A percentile compares a stretch with the other conserved stretches of the same genome.
These are phyloP conservation scores for Caenorhabditis sinica DNA, from an alignment of 2,888 invertebrate genomes.

Conservation along the genomic window DNA sequence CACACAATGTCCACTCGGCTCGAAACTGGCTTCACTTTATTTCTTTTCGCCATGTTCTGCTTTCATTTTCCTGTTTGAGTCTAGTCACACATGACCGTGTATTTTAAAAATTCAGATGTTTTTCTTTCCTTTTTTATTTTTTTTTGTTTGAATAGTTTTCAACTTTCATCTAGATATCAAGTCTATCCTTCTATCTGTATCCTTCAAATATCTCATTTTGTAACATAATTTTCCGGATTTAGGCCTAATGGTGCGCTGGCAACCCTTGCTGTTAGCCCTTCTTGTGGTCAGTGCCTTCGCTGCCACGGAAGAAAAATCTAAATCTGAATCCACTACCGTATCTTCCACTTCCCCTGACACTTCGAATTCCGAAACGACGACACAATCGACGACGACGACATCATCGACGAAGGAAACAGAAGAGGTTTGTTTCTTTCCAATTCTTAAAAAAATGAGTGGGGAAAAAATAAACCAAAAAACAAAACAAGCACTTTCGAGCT, in stretches of 20 bases:
- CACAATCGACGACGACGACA: constrained; percentile 37
- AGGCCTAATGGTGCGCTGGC: constrained; percentile 61
- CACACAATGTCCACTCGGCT: constrained; percentile 64
- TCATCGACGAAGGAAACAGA: constrained; percentile 20
- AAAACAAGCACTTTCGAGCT: constrained; percentile 11
- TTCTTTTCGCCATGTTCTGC: constrained; percentile 45
- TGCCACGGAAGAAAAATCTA: constrained; percentile 25
- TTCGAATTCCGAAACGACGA: constrained; percentile 34
- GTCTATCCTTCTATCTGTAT: not conserved
- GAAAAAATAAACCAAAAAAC: constrained; percentile 12
- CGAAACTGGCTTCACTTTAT: constrained; percentile 65
- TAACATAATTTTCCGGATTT: not conserved
- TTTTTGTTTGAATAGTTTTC: not conserved
- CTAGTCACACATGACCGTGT: not conserved
- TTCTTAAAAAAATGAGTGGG: not conserved
- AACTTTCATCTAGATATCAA: not conserved
- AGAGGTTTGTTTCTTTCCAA: constrained; percentile 27
- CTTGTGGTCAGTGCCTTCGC: constrained; percentile 37
- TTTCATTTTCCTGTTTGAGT: constrained; percentile 42
- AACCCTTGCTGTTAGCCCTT: constrained; percentile 51
- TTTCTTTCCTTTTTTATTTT: not conserved
- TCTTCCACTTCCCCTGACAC: constrained; percentile 17
- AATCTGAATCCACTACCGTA: constrained; percentile 29
- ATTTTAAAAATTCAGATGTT: constrained; percentile 21
- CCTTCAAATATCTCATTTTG: not conserved